Base-by-base conservation (phyloP, 2,113 vertebrate species). In the Neogobius melanostomus region DNA sequence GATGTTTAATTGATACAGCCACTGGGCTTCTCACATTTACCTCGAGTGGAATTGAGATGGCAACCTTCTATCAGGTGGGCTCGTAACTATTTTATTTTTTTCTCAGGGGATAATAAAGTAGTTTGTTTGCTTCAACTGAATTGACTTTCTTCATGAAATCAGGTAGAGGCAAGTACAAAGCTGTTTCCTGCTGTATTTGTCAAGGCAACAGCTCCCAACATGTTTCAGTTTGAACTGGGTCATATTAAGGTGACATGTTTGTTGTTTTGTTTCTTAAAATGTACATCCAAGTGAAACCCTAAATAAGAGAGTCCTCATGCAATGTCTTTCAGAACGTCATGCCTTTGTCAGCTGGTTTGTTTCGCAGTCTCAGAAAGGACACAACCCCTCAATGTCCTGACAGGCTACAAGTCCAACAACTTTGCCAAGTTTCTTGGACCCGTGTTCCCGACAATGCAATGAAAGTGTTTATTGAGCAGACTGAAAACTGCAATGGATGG, bases 171-270 rank as follows among this genome's bases (percentile, higher is more conserved):
- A 4, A 93, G 94, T 67, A 96, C 96, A 15, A 98, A 95, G 85
- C 89, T 99, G 65, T 99, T 97, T 88, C 96, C 97, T 76, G 97
- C 97, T 43, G 96, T 97, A 49, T 99, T 98, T 88, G 94, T 95
- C 77, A 96, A 96, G 88, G 94, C 97, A 71, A 98, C 96, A 59
- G 95, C 94, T 69, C 93, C 91, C 47, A 94, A 92, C 76, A 91
- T 98, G 88, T 99, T 99, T 83, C 97, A 98, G 82, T 98, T 99
- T 92, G 95, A 98, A 74, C 68, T 99, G 74, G 96, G 96, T 81
- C 81, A 91, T 72, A 92, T 96, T 73, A 98, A 97, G 95, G 97
- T 99, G 92, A 91, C 2, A 0, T 57, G 10, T 15, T 14, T 44
- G 28, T 36, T 36, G 3, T 2, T 36, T 36, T 36, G 3, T 36